Evolutionary conservation across 2,888 invertebrate genomes (phyloP), one percentile per base, ranked within the genome.

Genomic region (Seira musarum): DNA sequence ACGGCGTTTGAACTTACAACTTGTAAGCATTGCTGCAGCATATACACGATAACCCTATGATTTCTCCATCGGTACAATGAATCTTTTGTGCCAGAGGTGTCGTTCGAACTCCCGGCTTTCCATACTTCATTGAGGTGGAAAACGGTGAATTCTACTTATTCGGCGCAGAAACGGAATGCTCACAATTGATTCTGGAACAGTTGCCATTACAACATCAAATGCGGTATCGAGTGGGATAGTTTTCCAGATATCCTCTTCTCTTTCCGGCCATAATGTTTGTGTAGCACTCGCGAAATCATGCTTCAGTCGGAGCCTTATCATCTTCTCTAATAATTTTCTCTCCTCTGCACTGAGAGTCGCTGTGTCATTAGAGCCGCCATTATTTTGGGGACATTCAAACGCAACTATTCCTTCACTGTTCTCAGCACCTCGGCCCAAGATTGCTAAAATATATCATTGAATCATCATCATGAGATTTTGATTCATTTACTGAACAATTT

Each of bases 241-340:
- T 66, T 71, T 77, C 77, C 77, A 77, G 57, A 77, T 30, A 19
- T 77, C 77, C 46, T 77, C 71, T 10, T 60, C 65, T 5, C 64
- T 21, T 19, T 71, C 71, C 0, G 77, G 77, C 77, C 77, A 77
- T 15, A 77, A n/a, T 1, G 60, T 65, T 77, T 77, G 77, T 21
- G 66, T 66, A 1, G 46, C 13, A n/a, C 30, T 71, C 15, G 63
- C 66, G 40, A 77, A 77, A 24, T 77, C 71, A 46, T 77, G 77
- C 2, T 57, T 60, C 17, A 77, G 30, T 17, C 77, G 77, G 0
- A 77, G 46, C 6, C 53, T 77, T 2, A 77, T 13, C 10, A 77
- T 46, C 30, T 57, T 65, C 13, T 60, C 15, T 21, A 77, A 70
- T 24, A 77, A 8, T 3, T 25, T 46, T 5, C 65, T 21, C 22